phyloP scores from a whole-genome alignment of 2,113 vertebrate genomes.

The Salvelinus namaycush region DNA sequence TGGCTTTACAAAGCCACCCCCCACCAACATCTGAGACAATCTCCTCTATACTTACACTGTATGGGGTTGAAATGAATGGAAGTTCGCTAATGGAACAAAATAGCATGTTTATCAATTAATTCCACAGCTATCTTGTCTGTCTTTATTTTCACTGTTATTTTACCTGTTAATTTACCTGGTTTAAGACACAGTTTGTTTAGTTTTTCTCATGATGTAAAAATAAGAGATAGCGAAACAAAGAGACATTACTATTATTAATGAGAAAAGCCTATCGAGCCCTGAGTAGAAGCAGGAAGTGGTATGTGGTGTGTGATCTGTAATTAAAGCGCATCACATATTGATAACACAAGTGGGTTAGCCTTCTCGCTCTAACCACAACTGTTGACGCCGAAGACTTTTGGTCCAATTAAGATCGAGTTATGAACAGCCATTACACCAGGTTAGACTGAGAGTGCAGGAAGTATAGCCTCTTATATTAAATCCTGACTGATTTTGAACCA shows the following conservation, averaged over 20 bases:
- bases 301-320: slow-evolving; percentile 27
- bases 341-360: slow-evolving; percentile 42
- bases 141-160: background rate
- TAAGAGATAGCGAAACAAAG: background rate
- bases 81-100: background rate
- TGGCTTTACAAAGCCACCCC: slow-evolving; percentile 15
- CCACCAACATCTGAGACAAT: slow-evolving; percentile 7
- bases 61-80: slow-evolving; percentile 1
- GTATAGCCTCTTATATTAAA: slow-evolving; percentile 40
- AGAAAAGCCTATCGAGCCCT: slow-evolving; percentile 20
- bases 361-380: slow-evolving; percentile 39
- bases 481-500: slow-evolving; percentile 19
- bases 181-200: no score
- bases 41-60: background rate
- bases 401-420: slow-evolving; percentile 49
- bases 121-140: background rate
- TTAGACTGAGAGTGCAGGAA: slow-evolving; percentile 47
- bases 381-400: slow-evolving; percentile 43
- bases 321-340: slow-evolving; percentile 37
- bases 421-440: slow-evolving; percentile 43
- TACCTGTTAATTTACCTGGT: background rate
- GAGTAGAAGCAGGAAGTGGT: slow-evolving; percentile 44
- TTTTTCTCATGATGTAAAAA: background rate
- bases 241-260: background rate
- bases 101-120: background rate